Evolutionary conservation across 2,888 invertebrate species (phyloP).

Genomic region (Pyrgus malvae): DNA sequence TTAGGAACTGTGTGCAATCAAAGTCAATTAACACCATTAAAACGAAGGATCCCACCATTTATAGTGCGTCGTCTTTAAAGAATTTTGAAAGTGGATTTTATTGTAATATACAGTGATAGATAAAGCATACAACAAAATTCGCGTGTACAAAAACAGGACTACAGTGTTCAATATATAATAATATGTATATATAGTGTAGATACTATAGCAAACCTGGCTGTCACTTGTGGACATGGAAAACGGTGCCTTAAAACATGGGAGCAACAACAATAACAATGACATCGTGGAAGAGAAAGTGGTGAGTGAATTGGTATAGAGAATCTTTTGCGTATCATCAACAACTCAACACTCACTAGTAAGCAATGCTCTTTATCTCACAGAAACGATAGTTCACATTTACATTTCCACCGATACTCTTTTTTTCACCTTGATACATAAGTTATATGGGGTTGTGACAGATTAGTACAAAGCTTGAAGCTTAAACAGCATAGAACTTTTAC

Average conservation of each 20-base stretch:
- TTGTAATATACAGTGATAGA: slow-evolving; percentile 13
- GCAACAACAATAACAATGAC: slow-evolving; percentile 80
- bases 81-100: slow-evolving; percentile 15
- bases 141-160: slow-evolving; percentile 21
- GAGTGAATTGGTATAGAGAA: slow-evolving; percentile 42
- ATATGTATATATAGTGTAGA: slow-evolving; percentile 41
- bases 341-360: neutral
- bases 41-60: neutral
- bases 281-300: slow-evolving; percentile 78
- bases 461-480: too few relatives aligned
- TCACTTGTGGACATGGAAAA: slow-evolving; percentile 80
- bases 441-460: too few relatives aligned
- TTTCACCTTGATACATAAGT: too few relatives aligned
- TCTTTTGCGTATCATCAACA: neutral
- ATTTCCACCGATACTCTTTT: too few relatives aligned
- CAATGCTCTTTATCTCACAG: too few relatives aligned
- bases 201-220: slow-evolving; percentile 58
- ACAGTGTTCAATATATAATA: slow-evolving; percentile 37
- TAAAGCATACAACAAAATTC: slow-evolving; percentile 4
- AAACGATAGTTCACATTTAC: neutral
- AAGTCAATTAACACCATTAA: neutral
- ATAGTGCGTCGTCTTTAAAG: slow-evolving; percentile 10
- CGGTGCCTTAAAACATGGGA: slow-evolving; percentile 83
- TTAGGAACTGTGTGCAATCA: neutral
- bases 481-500: too few relatives aligned